These are phyloP conservation scores for Hyles vespertilio DNA, from an alignment of 1,140 invertebrate genomes.

Conservation along the genomic window DNA sequence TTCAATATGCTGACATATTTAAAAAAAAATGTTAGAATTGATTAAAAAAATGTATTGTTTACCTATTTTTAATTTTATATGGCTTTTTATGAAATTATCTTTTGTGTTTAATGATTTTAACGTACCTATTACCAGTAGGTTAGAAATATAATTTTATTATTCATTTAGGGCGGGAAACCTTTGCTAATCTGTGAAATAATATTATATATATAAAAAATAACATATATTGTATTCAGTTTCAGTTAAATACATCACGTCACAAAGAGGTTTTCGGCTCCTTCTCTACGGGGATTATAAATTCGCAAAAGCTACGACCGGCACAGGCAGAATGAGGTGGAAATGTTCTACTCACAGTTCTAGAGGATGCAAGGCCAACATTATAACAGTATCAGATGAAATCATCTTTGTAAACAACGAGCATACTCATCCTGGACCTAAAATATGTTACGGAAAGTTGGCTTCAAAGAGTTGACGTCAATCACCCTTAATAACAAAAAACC, in stretches of 20 bases:
- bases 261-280: neutral
- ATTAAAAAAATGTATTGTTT: too few relatives aligned
- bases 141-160: neutral
- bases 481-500: too few relatives aligned
- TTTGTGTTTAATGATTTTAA: neutral
- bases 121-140: neutral
- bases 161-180: too few relatives aligned
- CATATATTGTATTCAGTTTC: conserved; percentile 4
- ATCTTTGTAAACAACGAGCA: neutral
- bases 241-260: conserved; percentile 6
- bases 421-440: neutral
- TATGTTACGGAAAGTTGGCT: too few relatives aligned
- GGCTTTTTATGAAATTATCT: too few relatives aligned
- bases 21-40: too few relatives aligned
- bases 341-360: conserved; percentile 36
- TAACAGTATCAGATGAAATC: neutral
- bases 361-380: conserved; percentile 35
- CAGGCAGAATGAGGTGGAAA: conserved; percentile 30
- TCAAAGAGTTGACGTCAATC: too few relatives aligned
- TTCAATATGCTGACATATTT: too few relatives aligned
- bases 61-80: too few relatives aligned
- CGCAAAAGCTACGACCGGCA: neutral
- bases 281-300: conserved; percentile 1
- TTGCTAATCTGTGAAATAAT: neutral
- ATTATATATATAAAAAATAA: conserved; percentile 3